Percentiles rank a stretch among this genome's conserved stretches.
Conservation (phyloP, 2,888 invertebrate genomes). For the Panzeria rudis region DNA sequence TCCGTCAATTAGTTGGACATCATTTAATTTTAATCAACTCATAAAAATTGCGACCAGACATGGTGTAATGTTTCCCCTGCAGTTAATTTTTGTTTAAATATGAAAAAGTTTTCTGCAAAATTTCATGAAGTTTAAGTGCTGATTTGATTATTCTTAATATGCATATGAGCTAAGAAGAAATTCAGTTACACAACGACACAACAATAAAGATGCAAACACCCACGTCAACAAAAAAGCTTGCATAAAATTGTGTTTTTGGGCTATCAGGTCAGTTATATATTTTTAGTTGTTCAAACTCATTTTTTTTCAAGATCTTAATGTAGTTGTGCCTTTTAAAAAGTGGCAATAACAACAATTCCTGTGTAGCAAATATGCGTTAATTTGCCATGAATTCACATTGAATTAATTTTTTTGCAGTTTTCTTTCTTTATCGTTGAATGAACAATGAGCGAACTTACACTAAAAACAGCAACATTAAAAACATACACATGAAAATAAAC, state of each 20-base stretch:
- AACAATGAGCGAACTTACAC: conserved; percentile 55
- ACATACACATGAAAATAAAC: not conserved
- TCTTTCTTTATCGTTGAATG: conserved; percentile 60
- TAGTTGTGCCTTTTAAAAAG: conserved; percentile 40
- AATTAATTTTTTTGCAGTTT: conserved; percentile 58
- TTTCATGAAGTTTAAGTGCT: conserved; percentile 51
- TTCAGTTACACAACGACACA: conserved; percentile 15
- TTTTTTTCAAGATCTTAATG: conserved; percentile 9
- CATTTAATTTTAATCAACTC: too few species aligned
- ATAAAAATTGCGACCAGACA: not conserved
- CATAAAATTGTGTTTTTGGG: conserved; percentile 66
- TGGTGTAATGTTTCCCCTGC: not conserved
- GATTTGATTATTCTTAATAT: conserved; percentile 7
- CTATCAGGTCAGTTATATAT: conserved; percentile 66
- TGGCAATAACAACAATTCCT: conserved; percentile 51
- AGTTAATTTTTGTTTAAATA: not conserved
- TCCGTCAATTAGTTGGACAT: too few species aligned
- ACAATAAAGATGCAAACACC: conserved; percentile 38
- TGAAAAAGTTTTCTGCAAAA: conserved; percentile 38
- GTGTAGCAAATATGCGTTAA: conserved; percentile 68
- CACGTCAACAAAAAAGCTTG: too few species aligned
- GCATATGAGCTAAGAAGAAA: conserved; percentile 21
- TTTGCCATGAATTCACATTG: conserved; percentile 70
- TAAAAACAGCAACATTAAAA: conserved; percentile 6
- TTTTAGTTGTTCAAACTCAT: conserved; percentile 30